phyloP scores from a whole-genome alignment of 2,113 vertebrate species.

The Astur gentilis region DNA sequence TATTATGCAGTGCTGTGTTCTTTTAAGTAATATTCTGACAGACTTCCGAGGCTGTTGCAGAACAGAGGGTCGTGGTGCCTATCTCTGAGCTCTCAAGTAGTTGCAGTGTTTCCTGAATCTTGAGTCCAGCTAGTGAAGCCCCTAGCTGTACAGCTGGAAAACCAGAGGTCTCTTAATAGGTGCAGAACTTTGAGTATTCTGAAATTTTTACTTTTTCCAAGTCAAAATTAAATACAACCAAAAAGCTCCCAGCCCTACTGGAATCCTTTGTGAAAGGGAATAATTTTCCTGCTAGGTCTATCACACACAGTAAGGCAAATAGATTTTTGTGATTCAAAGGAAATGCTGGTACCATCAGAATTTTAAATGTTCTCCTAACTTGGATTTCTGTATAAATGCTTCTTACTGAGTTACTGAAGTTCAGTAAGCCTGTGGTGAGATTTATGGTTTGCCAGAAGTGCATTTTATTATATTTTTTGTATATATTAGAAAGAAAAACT shows the following conservation, averaged over 20 bases:
- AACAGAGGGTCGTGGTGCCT: neutral
- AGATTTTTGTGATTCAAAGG: neutral
- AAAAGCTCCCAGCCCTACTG: neutral
- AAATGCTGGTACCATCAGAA: neutral
- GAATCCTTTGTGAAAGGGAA: neutral
- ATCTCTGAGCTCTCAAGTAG: neutral
- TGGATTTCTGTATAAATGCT: neutral
- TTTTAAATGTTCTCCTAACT: neutral
- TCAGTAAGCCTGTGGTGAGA: neutral
- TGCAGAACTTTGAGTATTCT: neutral
- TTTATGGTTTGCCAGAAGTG: neutral
- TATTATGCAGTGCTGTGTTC: neutral
- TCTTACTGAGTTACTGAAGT: neutral
- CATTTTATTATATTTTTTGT: neutral
- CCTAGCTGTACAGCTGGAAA: neutral
- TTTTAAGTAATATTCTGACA: neutral
- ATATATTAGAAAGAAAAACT: neutral
- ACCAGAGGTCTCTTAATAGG: neutral
- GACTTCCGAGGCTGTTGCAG: neutral
- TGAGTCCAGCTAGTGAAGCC: neutral
- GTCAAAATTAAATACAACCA: neutral
- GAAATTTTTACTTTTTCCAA: neutral
- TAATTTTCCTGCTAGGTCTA: rapidly evolving
- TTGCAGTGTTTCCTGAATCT: neutral
- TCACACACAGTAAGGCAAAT: neutral